Evolutionary conservation across 2,797 vertebrate genomes (phyloP).

Genomic region (Lates japonicus): DNA sequence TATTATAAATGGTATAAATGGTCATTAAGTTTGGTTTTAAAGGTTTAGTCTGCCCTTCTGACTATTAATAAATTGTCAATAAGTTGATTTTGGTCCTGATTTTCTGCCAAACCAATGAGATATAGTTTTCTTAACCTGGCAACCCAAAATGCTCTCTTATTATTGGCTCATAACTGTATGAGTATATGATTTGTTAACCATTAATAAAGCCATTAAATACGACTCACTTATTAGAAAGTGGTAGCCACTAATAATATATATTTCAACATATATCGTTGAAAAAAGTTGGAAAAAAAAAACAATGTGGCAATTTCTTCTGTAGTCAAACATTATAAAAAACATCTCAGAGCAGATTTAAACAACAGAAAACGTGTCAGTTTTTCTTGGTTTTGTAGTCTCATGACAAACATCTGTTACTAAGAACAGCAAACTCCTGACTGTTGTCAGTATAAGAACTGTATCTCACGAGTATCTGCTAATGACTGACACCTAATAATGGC

Average conservation of each 20-base stretch:
- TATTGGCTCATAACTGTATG: not conserved
- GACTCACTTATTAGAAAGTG: not conserved
- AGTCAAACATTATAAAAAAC: not conserved
- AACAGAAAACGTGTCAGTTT: not conserved
- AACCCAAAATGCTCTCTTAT: not conserved
- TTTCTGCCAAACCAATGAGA: not conserved
- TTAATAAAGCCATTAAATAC: slow-evolving; percentile 10
- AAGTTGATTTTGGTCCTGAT: not conserved
- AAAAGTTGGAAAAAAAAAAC: not conserved
- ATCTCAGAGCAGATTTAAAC: slow-evolving; percentile 1
- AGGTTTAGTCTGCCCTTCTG: not conserved
- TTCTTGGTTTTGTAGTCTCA: not conserved
- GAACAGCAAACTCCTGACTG: not conserved
- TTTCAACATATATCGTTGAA: not conserved
- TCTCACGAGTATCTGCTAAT: not conserved
- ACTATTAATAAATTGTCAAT: not conserved
- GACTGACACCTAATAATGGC: not conserved
- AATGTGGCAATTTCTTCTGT: not conserved
- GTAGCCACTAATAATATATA: too few relatives aligned
- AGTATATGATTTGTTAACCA: not conserved
- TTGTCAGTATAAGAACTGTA: slow-evolving; percentile 8
- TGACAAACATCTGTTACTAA: not conserved
- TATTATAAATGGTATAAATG: not conserved
- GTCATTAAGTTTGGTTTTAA: not conserved
- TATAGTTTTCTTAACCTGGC: not conserved